phyloP scores from a whole-genome alignment of 2,888 invertebrate genomes.

The Watsonalla binaria region DNA sequence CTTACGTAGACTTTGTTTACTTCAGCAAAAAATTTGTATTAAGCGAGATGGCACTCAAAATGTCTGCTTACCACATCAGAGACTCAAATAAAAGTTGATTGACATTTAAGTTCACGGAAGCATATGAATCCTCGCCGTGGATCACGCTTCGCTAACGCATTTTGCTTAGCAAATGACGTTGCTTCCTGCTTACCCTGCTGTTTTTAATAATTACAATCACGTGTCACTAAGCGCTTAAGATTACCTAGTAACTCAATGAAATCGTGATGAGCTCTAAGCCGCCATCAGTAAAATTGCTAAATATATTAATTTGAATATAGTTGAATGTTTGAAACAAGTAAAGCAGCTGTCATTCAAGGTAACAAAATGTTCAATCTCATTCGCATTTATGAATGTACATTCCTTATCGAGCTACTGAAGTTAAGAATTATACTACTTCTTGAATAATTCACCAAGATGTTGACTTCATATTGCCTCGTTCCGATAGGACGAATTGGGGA shows the following conservation, averaged over 20 bases:
- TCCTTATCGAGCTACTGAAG: slow-evolving; percentile 35
- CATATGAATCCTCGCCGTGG: slow-evolving; percentile 35
- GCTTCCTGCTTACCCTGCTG: slow-evolving; percentile 38
- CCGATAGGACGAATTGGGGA: slow-evolving; percentile 23
- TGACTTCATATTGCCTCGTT: slow-evolving; percentile 37
- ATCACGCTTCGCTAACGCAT: slow-evolving; percentile 57
- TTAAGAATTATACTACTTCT: slow-evolving; percentile 46
- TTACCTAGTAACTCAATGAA: slow-evolving; percentile 5
- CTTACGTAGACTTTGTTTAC: too few relatives aligned
- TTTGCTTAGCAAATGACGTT: slow-evolving; percentile 55
- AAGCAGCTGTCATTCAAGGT: slow-evolving; percentile 15
- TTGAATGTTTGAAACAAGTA: slow-evolving; percentile 12
- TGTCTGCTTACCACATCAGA: too few relatives aligned
- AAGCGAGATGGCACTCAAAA: too few relatives aligned
- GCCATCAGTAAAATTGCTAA: too few relatives aligned
- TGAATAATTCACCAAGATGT: slow-evolving; percentile 61
- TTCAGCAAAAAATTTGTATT: too few relatives aligned
- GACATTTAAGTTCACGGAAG: slow-evolving; percentile 36
- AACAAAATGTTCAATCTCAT: neutral
- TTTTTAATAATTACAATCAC: slow-evolving; percentile 22
- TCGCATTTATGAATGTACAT: slow-evolving; percentile 2
- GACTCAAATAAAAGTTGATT: too few relatives aligned
- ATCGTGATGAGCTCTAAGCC: too few relatives aligned
- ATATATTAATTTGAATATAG: too few relatives aligned
- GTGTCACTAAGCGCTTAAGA: slow-evolving; percentile 16